phyloP scores from a whole-genome alignment of 1,140 invertebrate genomes.

The Magallana gigas region DNA sequence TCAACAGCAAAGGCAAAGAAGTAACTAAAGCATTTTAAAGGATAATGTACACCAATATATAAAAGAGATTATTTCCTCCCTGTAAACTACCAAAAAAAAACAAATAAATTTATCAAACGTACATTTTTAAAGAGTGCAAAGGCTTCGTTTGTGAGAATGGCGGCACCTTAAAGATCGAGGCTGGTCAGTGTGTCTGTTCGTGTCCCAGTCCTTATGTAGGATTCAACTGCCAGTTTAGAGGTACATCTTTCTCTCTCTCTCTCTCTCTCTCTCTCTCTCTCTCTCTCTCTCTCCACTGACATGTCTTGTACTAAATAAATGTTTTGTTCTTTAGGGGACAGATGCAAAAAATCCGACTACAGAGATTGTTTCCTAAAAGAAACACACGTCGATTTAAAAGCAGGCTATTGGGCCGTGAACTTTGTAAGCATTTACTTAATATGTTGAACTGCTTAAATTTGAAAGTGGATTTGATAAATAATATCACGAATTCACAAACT shows the following conservation, averaged over 20 bases:
- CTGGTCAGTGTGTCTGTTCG: not conserved
- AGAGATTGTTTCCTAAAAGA: not conserved
- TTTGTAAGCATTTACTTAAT: not conserved
- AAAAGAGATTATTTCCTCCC: no score
- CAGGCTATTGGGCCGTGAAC: slow-evolving; percentile 1
- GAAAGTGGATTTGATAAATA: no score
- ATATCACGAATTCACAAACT: no score
- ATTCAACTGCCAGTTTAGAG: slow-evolving; percentile 10
- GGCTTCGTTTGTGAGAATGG: slow-evolving; percentile 1
- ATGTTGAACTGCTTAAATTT: no score
- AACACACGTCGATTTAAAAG: not conserved
- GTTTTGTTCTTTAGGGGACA: not conserved
- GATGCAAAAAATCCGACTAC: not conserved
- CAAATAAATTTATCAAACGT: no score
- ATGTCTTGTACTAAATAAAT: no score
- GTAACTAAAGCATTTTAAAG: no score
- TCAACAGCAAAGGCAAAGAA: no score
- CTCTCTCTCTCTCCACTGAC: no score
- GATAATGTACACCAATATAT: no score
- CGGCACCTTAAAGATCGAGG: not conserved
- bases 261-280: no score
- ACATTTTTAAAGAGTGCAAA: not conserved
- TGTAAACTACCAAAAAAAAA: no score
- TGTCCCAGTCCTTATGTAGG: not conserved
- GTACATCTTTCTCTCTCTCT: not conserved